phyloP scores from a whole-genome alignment of 2,888 invertebrate species.

The Sarcophaga rosellei region DNA sequence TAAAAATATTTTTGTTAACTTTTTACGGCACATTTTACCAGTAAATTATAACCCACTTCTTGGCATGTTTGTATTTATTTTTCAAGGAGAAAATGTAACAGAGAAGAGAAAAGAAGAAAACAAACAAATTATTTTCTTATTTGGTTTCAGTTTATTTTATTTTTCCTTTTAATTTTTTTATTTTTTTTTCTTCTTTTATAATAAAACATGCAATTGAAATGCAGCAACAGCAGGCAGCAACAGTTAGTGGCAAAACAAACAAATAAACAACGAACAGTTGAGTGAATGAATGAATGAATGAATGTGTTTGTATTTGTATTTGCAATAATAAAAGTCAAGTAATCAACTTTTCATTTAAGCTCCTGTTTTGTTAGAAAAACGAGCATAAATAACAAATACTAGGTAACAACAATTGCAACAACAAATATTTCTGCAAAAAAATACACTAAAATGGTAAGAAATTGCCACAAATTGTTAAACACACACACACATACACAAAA shows the following conservation, averaged over 20 bases:
- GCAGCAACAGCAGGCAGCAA: not conserved
- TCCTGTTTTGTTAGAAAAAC: slow-evolving; percentile 48
- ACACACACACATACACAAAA: slow-evolving; percentile 11
- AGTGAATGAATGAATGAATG: too few species aligned
- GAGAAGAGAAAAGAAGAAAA: not conserved
- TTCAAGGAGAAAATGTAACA: not conserved
- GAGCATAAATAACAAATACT: slow-evolving; percentile 63
- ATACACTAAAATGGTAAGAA: slow-evolving; percentile 17
- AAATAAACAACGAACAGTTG: too few species aligned
- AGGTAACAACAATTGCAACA: not conserved
- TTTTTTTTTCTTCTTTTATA: not conserved
- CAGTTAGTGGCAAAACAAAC: too few species aligned
- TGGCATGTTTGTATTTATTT: not conserved
- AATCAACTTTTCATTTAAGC: slow-evolving; percentile 59
- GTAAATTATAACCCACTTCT: slow-evolving; percentile 24
- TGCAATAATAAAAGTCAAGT: slow-evolving; percentile 32
- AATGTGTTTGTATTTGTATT: too few species aligned
- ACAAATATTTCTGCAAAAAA: slow-evolving; percentile 24
- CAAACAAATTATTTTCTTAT: too few species aligned
- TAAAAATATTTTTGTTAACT: slow-evolving; percentile 20
- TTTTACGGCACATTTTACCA: slow-evolving; percentile 21
- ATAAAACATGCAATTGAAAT: slow-evolving; percentile 6
- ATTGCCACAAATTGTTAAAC: slow-evolving; percentile 51
- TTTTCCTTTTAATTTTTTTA: too few species aligned
- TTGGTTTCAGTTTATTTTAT: too few species aligned